Evolutionary conservation across 2,113 vertebrate species (phyloP).

Genomic region (Acrocephalus arundinaceus): DNA sequence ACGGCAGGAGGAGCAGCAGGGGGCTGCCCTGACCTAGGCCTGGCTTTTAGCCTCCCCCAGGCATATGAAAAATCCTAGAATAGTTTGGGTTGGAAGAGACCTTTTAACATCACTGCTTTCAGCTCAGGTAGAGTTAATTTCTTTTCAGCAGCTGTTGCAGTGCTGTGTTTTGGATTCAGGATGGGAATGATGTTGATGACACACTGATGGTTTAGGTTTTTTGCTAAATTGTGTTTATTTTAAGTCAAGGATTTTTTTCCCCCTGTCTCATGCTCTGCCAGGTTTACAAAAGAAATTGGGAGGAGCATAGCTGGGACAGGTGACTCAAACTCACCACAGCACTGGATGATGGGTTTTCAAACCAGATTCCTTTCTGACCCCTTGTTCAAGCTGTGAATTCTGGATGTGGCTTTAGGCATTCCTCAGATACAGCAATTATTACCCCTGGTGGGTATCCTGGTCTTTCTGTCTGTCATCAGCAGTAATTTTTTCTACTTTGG

Average conservation of each 20-base stretch:
- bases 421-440: neutral
- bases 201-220: neutral
- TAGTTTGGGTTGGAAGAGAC: neutral
- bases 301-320: neutral
- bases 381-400: neutral
- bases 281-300: neutral
- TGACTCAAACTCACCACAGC: neutral
- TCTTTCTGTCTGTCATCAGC: neutral
- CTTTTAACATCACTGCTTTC: neutral
- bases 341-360: neutral
- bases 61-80: neutral
- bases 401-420: neutral
- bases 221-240: neutral
- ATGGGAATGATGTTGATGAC: neutral
- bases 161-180: neutral
- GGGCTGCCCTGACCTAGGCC: neutral
- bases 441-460: neutral
- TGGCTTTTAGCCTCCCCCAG: neutral
- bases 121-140: neutral
- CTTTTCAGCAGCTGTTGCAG: neutral
- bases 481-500: neutral
- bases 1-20: fast-evolving
- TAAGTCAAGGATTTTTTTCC: neutral
- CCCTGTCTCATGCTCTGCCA: neutral
- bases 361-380: neutral